Evolutionary conservation across 2,888 invertebrate species (phyloP).

Genomic region (Piscicola geometra): DNA sequence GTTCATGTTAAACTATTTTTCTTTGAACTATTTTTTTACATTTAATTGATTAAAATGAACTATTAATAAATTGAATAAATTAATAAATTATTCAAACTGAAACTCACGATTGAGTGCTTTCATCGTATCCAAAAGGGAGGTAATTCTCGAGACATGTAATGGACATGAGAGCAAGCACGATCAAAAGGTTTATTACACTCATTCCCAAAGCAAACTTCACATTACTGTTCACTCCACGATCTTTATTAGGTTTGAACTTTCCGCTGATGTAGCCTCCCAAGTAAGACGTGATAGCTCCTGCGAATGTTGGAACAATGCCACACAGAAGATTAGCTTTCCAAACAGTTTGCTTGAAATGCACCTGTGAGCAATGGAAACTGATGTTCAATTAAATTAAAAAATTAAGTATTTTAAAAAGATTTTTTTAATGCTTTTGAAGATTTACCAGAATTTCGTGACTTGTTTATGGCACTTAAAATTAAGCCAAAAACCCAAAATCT

Average conservation of each 20-base stretch:
- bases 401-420: too few species aligned
- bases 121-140: slow-evolving; percentile 23
- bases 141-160: slow-evolving; percentile 19
- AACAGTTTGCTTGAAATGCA: slow-evolving; percentile 33
- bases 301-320: slow-evolving; percentile 31
- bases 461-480: too few species aligned
- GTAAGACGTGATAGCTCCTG: slow-evolving; percentile 27
- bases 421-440: too few species aligned
- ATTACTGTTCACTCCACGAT: slow-evolving; percentile 26
- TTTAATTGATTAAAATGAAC: too few species aligned
- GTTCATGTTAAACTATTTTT: too few species aligned
- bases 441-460: too few species aligned
- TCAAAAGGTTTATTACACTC: slow-evolving; percentile 1
- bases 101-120: background rate
- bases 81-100: too few species aligned
- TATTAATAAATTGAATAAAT: too few species aligned
- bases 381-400: too few species aligned
- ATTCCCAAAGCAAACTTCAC: background rate
- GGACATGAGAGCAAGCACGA: slow-evolving; percentile 11
- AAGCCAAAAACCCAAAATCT: too few species aligned
- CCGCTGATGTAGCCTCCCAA: slow-evolving; percentile 33
- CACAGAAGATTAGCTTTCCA: slow-evolving; percentile 31
- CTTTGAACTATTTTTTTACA: too few species aligned
- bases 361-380: slow-evolving; percentile 14
- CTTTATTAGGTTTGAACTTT: slow-evolving; percentile 26